Conservation (phyloP, 2,113 vertebrate species). For the Rhinogobius similis region DNA sequence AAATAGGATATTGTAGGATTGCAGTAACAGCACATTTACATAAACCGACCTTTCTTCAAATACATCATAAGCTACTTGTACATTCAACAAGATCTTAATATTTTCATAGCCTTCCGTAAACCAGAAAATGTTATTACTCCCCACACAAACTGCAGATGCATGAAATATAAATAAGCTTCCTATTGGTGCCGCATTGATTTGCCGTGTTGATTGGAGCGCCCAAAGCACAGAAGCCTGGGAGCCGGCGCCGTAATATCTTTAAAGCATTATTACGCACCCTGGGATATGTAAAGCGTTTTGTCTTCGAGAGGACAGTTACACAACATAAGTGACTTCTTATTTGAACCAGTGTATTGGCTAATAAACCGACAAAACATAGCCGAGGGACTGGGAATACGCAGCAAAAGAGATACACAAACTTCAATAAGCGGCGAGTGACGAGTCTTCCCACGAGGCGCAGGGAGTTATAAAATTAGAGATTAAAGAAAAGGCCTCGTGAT, state of each 20-base stretch:
- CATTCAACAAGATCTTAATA: background rate
- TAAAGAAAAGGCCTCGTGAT: constrained; percentile 44
- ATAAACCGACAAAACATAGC: constrained; percentile 35
- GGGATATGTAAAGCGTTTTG: constrained; percentile 25
- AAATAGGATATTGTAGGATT: background rate
- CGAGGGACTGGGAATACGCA: constrained; percentile 24
- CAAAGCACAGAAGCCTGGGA: background rate
- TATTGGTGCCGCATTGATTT: background rate
- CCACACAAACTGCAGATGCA: background rate
- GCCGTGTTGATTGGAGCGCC: background rate
- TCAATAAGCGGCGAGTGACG: constrained; percentile 22
- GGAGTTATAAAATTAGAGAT: constrained; percentile 53
- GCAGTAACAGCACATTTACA: no score
- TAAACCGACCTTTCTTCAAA: background rate
- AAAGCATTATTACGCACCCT: constrained; percentile 18
- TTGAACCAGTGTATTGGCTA: constrained; percentile 23
- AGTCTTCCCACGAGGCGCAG: constrained; percentile 26
- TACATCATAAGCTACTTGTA: background rate
- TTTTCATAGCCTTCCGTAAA: background rate
- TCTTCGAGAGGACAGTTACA: constrained; percentile 22
- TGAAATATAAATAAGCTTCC: background rate
- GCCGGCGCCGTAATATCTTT: background rate
- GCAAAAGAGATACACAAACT: constrained; percentile 27
- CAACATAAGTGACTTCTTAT: constrained; percentile 32
- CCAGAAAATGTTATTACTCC: background rate